Percentiles rank a stretch among this genome's conserved stretches.
phyloP scores from a whole-genome alignment of 2,888 invertebrate genomes.

The Idaea straminata region DNA sequence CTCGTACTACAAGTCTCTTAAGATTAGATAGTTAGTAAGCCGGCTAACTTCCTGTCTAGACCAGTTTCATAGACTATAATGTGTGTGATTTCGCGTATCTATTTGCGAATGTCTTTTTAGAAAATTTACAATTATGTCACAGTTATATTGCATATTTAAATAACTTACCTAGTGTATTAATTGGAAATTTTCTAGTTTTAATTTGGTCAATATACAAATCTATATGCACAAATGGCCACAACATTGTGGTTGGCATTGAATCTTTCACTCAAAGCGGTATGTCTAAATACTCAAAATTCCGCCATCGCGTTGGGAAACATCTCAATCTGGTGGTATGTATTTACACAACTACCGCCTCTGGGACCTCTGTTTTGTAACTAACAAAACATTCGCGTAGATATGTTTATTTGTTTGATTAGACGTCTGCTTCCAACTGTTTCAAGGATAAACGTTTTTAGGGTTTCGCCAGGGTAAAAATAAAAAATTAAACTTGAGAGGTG shows the following conservation, averaged over 20 bases:
- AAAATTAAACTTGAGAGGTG: no score
- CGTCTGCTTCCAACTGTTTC: constrained; percentile 22
- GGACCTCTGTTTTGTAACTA: constrained; percentile 16
- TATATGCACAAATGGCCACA: neutral
- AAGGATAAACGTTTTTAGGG: constrained; percentile 14
- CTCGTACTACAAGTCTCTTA: no score
- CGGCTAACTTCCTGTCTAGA: no score
- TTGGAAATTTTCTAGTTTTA: no score
- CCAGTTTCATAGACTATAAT: no score
- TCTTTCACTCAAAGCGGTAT: neutral
- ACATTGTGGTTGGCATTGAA: neutral
- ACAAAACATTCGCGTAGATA: constrained; percentile 14
- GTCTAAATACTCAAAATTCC: neutral
- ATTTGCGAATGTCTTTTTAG: no score
- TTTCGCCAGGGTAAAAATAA: no score
- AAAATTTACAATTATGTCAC: no score
- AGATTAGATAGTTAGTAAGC: no score
- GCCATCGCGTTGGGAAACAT: constrained; percentile 23
- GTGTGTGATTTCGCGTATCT: no score
- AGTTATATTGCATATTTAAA: no score
- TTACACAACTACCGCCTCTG: constrained; percentile 26
- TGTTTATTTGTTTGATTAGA: constrained; percentile 17
- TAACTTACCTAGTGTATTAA: no score
- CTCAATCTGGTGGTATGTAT: constrained; percentile 21
- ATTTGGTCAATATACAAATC: neutral